Evolutionary conservation across 2,888 invertebrate species (phyloP).

Genomic region (Lutraria lutraria): DNA sequence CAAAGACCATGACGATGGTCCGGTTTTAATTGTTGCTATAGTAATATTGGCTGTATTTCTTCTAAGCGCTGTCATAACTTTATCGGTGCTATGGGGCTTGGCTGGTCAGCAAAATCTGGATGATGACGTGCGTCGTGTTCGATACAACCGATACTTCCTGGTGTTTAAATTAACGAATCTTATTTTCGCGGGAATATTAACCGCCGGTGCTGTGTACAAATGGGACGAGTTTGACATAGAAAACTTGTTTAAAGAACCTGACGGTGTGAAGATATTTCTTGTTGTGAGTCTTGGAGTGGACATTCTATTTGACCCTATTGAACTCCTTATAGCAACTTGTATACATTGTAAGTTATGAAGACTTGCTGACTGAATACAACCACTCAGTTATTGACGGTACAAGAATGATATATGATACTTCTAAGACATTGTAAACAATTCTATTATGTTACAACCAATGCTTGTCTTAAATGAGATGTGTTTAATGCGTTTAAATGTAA

Average conservation of each 20-base stretch:
- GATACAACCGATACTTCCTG: not conserved
- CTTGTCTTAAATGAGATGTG: too few species aligned
- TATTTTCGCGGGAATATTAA: not conserved
- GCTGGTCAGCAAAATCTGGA: not conserved
- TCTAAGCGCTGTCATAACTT: not conserved
- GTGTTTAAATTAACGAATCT: not conserved
- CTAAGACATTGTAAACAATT: too few species aligned
- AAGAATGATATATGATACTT: too few species aligned
- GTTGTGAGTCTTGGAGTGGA: slow-evolving; percentile 25
- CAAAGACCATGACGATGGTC: not conserved
- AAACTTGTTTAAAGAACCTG: not conserved
- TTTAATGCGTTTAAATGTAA: too few species aligned
- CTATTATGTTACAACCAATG: too few species aligned
- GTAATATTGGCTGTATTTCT: not conserved
- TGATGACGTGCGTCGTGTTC: not conserved
- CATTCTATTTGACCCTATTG: slow-evolving; percentile 16
- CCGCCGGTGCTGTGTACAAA: not conserved
- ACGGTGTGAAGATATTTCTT: not conserved
- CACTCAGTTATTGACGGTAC: too few species aligned
- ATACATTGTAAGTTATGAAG: not conserved
- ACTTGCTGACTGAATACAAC: too few species aligned
- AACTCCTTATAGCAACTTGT: not conserved
- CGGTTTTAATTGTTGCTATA: not conserved
- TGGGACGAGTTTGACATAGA: not conserved
- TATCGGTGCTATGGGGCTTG: not conserved